Conservation (phyloP, 1,140 invertebrate species). For the Pseudomyrmex flavicornis region DNA sequence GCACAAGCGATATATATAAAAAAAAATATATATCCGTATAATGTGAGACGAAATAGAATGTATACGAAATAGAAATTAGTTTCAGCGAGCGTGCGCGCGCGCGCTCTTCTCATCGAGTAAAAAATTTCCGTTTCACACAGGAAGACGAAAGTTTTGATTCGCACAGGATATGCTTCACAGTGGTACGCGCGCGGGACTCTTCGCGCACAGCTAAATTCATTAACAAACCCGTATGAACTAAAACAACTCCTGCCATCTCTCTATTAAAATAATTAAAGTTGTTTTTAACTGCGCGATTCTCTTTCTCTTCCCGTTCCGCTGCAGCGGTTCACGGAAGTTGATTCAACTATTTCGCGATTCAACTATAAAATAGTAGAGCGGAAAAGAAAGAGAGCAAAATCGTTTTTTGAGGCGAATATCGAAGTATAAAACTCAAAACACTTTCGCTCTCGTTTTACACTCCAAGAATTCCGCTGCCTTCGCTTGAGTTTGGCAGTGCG, state of each 20-base stretch:
- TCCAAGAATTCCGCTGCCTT: not conserved
- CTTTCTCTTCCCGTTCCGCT: not conserved
- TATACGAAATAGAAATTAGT: slow-evolving; percentile 9
- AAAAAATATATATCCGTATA: not conserved
- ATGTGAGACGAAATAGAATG: slow-evolving; percentile 4
- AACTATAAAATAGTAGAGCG: not conserved
- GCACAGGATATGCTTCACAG: slow-evolving; percentile 34
- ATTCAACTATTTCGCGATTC: slow-evolving; percentile 24
- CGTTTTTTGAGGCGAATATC: slow-evolving; percentile 33
- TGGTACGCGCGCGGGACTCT: not conserved
- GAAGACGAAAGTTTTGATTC: slow-evolving; percentile 46
- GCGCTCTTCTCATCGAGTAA: not conserved
- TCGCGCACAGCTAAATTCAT: slow-evolving; percentile 30
- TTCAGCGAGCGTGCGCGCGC: not conserved
- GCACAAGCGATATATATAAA: not conserved
- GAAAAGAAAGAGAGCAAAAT: slow-evolving; percentile 9
- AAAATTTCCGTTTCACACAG: slow-evolving; percentile 22
- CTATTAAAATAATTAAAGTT: slow-evolving; percentile 61
- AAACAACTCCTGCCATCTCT: slow-evolving; percentile 44
- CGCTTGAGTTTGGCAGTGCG: slow-evolving; percentile 4
- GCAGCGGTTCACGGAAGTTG: slow-evolving; percentile 26
- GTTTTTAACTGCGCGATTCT: slow-evolving; percentile 41
- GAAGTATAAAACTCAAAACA: slow-evolving; percentile 42
- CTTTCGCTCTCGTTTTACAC: slow-evolving; percentile 33
- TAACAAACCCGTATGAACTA: slow-evolving; percentile 34